Evolutionary conservation across 2,888 invertebrate species (phyloP).

Genomic region (Epinotia demarniana): DNA sequence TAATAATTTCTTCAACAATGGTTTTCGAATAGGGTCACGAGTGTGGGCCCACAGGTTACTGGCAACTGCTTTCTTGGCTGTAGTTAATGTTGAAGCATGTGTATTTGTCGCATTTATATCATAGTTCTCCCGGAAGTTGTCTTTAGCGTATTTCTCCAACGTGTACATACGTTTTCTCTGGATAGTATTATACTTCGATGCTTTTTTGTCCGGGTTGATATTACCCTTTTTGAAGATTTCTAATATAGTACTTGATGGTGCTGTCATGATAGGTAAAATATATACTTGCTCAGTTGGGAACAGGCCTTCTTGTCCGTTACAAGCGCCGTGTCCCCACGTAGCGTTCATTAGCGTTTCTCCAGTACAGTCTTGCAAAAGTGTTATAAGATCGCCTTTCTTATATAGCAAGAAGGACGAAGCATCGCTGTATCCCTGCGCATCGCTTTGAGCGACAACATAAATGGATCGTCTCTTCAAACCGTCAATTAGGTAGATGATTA

Average conservation of each 20-base stretch:
- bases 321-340: slow-evolving; percentile 89
- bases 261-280: slow-evolving; percentile 91
- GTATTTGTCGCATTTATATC: slow-evolving; percentile 82
- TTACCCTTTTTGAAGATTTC: slow-evolving; percentile 87
- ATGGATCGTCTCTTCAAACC: slow-evolving; percentile 94
- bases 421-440: slow-evolving; percentile 83
- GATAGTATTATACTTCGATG: slow-evolving; percentile 82
- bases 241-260: slow-evolving; percentile 88
- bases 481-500: slow-evolving; percentile 93
- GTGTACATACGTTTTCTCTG: slow-evolving; percentile 91
- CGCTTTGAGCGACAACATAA: slow-evolving; percentile 90
- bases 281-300: slow-evolving; percentile 95
- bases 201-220: slow-evolving; percentile 73
- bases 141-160: slow-evolving; percentile 92
- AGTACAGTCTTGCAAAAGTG: slow-evolving; percentile 89
- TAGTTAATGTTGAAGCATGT: slow-evolving; percentile 86
- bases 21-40: slow-evolving; percentile 92
- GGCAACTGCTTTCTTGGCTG: slow-evolving; percentile 86
- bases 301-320: slow-evolving; percentile 89
- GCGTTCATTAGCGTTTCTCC: slow-evolving; percentile 90
- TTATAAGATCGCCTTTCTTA: slow-evolving; percentile 92
- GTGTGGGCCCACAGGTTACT: slow-evolving; percentile 94
- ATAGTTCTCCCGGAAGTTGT: slow-evolving; percentile 89
- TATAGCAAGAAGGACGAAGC: slow-evolving; percentile 85
- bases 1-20: slow-evolving; percentile 90